A percentile compares a stretch with the other conserved stretches of the same genome.
These are phyloP conservation scores for Cryptops parisi DNA, from an alignment of 2,888 invertebrate genomes.

Conservation along the genomic window DNA sequence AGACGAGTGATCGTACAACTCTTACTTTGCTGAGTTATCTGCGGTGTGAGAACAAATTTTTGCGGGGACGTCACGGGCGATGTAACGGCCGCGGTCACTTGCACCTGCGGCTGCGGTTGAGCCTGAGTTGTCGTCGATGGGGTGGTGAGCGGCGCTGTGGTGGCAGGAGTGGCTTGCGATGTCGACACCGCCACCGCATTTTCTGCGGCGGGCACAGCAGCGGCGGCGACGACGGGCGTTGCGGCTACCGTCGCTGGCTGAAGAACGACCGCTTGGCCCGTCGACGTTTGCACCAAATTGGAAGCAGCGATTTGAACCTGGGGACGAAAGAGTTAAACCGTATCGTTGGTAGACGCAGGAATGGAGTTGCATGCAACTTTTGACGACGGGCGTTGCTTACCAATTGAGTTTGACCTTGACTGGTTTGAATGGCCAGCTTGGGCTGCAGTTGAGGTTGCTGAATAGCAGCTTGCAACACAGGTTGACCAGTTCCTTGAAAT, in stretches of 20 bases:
- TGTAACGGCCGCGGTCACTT: conserved; percentile 27
- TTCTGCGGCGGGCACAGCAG: conserved; percentile 30
- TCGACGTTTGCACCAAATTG: not conserved
- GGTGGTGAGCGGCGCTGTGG: conserved; percentile 16
- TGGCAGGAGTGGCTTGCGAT: conserved; percentile 24
- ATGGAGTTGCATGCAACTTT: too few species aligned
- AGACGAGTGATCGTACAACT: too few species aligned
- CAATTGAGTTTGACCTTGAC: conserved; percentile 10
- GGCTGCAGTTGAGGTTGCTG: conserved; percentile 19
- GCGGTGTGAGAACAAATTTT: conserved; percentile 75
- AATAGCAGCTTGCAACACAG: conserved; percentile 17
- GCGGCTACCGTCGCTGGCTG: conserved; percentile 23
- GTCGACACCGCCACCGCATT: conserved; percentile 21
- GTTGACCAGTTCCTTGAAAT: conserved; percentile 14
- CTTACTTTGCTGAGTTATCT: conserved; percentile 89
- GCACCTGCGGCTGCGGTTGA: conserved; percentile 32
- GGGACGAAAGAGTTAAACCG: not conserved
- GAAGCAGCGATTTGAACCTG: conserved; percentile 8
- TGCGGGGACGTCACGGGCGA: conserved; percentile 27
- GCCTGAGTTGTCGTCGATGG: conserved; percentile 13
- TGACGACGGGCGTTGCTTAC: too few species aligned
- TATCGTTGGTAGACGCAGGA: too few species aligned
- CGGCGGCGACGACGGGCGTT: conserved; percentile 16
- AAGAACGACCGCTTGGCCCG: conserved; percentile 12
- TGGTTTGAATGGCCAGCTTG: conserved; percentile 10